phyloP scores from a whole-genome alignment of 2,888 invertebrate genomes.

The Hymenopus coronatus region DNA sequence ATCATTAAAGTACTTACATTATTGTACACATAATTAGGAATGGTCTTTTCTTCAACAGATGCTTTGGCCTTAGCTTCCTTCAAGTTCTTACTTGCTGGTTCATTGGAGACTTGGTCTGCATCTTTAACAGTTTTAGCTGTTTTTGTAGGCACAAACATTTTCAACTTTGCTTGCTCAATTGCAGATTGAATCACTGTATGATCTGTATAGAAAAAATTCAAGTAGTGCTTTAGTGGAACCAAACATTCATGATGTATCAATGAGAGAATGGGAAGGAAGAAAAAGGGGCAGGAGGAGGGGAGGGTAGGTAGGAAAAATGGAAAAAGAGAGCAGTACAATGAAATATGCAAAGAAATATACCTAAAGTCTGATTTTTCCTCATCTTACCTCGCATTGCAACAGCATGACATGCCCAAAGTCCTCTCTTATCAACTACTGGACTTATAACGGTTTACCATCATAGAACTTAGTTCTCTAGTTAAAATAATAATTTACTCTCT shows the following conservation, averaged over 20 bases:
- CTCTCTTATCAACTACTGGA: no score
- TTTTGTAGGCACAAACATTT: constrained; percentile 46
- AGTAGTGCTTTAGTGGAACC: neutral
- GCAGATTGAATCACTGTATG: constrained; percentile 55
- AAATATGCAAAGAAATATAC: no score
- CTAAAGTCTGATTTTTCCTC: no score
- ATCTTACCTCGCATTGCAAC: no score
- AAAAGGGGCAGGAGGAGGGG: no score
- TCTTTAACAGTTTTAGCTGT: neutral
- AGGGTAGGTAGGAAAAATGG: no score
- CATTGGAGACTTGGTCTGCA: neutral
- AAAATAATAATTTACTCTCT: no score
- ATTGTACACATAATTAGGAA: constrained; percentile 20
- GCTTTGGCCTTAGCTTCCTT: constrained; percentile 39
- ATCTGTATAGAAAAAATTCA: constrained; percentile 39
- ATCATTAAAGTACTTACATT: constrained; percentile 19
- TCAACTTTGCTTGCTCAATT: constrained; percentile 62
- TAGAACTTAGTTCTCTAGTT: no score
- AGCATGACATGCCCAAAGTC: no score
- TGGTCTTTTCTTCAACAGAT: constrained; percentile 32
- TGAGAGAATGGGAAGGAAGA: no score
- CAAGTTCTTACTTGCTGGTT: constrained; percentile 34
- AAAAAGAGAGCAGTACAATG: no score
- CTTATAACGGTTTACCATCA: no score
- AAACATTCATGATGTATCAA: neutral